Conservation (phyloP, 2,113 vertebrate species). For the Sander vitreus region DNA sequence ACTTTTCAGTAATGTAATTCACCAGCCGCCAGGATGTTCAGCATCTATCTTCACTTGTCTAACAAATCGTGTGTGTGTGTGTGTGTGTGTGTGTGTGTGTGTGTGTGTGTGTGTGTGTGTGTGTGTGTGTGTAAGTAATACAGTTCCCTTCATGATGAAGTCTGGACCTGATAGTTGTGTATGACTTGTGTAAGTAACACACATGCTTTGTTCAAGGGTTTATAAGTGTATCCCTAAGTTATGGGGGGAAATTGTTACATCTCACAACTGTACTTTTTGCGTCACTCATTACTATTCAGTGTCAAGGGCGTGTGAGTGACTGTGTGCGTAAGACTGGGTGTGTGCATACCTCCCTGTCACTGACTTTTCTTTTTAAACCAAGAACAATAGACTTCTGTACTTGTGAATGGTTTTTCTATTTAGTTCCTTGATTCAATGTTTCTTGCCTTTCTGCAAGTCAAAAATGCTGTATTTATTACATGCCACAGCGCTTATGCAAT, state of each 20-base stretch:
- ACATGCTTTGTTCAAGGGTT: slow-evolving; percentile 53
- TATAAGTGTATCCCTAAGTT: slow-evolving; percentile 33
- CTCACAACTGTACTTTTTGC: slow-evolving; percentile 73
- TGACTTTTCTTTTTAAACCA: slow-evolving; percentile 73
- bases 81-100: not conserved
- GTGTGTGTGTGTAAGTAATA: slow-evolving; percentile 15
- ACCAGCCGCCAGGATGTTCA: slow-evolving; percentile 69
- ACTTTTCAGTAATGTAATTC: slow-evolving; percentile 76
- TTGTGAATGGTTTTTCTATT: slow-evolving; percentile 84
- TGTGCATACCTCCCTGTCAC: slow-evolving; percentile 62
- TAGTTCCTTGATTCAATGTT: slow-evolving; percentile 83
- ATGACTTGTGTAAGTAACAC: slow-evolving; percentile 42
- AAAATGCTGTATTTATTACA: slow-evolving; percentile 90
- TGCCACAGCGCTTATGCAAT: slow-evolving; percentile 91
- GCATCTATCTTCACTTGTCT: slow-evolving; percentile 62
- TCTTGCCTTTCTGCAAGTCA: slow-evolving; percentile 90
- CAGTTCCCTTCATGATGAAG: slow-evolving; percentile 36
- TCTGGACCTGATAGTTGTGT: slow-evolving; percentile 47
- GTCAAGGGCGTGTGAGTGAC: slow-evolving; percentile 60
- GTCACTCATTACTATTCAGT: slow-evolving; percentile 80
- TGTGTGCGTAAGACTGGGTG: slow-evolving; percentile 48
- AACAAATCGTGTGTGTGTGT: slow-evolving; percentile 44
- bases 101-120: too few relatives aligned
- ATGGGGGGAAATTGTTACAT: slow-evolving; percentile 32
- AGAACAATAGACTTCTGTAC: slow-evolving; percentile 84